phyloP scores from a whole-genome alignment of 2,888 invertebrate genomes.

The Exocentrus adspersus region DNA sequence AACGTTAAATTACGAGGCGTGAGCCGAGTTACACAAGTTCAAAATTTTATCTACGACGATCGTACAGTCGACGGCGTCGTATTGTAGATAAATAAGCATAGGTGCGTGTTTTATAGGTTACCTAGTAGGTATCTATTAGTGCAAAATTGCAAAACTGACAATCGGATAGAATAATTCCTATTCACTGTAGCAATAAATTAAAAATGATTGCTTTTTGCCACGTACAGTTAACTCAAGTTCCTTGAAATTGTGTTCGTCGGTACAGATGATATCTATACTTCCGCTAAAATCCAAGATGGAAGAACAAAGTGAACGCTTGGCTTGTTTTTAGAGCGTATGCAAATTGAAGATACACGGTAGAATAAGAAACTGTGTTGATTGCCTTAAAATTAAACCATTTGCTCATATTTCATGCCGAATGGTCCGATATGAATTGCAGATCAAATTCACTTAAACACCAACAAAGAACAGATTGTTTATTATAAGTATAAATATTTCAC shows the following conservation, averaged over 20 bases:
- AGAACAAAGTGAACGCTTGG: constrained; percentile 50
- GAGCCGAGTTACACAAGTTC: too few species aligned
- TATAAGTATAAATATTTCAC: too few species aligned
- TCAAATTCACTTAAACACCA: not conserved
- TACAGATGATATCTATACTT: constrained; percentile 48
- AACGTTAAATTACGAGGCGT: too few species aligned
- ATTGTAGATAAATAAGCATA: too few species aligned
- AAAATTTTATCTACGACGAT: too few species aligned
- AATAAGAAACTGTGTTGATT: constrained; percentile 47
- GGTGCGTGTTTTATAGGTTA: too few species aligned
- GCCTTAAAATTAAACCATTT: constrained; percentile 46
- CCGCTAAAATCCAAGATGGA: constrained; percentile 51
- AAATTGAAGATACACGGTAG: constrained; percentile 45
- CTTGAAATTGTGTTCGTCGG: constrained; percentile 40
- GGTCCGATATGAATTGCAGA: not conserved
- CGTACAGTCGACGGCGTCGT: too few species aligned
- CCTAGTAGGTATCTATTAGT: too few species aligned
- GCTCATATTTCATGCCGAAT: constrained; percentile 50
- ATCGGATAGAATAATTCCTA: not conserved
- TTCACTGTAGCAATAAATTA: constrained; percentile 24
- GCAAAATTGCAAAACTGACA: not conserved
- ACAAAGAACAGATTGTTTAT: not conserved
- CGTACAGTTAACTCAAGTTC: constrained; percentile 41
- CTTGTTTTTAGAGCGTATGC: constrained; percentile 56
- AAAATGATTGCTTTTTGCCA: constrained; percentile 40